Evolutionary conservation across 2,888 invertebrate genomes (phyloP).

Genomic region (Temnothorax rugatulus): DNA sequence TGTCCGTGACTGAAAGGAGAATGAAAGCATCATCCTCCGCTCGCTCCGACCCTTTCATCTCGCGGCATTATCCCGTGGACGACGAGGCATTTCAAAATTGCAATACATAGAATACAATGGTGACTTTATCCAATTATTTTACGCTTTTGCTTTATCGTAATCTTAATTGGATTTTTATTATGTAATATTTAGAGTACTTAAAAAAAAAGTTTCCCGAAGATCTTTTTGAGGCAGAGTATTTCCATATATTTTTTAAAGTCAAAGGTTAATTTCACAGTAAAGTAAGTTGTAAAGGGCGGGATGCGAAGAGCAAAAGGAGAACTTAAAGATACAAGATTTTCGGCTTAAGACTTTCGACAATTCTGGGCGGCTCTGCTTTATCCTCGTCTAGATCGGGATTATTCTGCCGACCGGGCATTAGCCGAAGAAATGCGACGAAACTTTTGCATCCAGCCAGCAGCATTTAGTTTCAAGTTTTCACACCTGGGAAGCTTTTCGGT

Average conservation of each 20-base stretch:
- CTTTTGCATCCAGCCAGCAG: slow-evolving; percentile 68
- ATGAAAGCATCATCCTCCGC: slow-evolving; percentile 6
- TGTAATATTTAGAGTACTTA: too few relatives aligned
- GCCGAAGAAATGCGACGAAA: slow-evolving; percentile 74
- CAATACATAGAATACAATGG: slow-evolving; percentile 1
- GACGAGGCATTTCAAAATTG: not conserved
- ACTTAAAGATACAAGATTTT: slow-evolving; percentile 70
- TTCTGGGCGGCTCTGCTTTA: slow-evolving; percentile 69
- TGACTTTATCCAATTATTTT: slow-evolving; percentile 4
- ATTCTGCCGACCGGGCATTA: slow-evolving; percentile 68
- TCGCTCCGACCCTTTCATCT: not conserved
- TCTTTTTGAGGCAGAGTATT: not conserved
- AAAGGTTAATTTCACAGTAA: slow-evolving; percentile 26
- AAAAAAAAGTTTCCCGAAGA: not conserved
- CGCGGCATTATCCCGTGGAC: not conserved
- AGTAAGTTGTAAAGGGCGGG: not conserved
- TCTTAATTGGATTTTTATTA: slow-evolving; percentile 16
- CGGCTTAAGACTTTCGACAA: slow-evolving; percentile 73
- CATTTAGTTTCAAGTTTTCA: slow-evolving; percentile 68
- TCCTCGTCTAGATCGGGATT: slow-evolving; percentile 69
- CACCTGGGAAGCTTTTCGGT: slow-evolving; percentile 56
- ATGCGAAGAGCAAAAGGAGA: not conserved
- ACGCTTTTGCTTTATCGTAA: not conserved
- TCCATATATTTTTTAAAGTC: not conserved
- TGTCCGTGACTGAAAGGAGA: slow-evolving; percentile 32